Base-by-base conservation (phyloP, 2,888 invertebrate species). In the Pachymerium ferrugineum region DNA sequence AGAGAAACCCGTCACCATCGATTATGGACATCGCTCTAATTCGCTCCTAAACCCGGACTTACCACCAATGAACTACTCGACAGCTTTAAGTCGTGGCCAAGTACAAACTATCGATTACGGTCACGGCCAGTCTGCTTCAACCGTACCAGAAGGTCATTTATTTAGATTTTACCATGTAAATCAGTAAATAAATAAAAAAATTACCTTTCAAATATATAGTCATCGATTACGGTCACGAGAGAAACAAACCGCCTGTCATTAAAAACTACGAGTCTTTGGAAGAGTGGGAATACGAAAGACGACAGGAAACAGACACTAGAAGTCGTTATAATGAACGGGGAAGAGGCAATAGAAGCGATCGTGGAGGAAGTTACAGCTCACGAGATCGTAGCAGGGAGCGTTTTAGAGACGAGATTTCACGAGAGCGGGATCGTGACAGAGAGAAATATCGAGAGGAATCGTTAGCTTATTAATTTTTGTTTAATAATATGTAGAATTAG, bases 101-200 rank as follows among this genome's bases (percentile, higher is more conserved):
- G 33, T 70, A 1, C 22, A 70, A 19, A 70, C 70, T 3, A 70
- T 70, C 19, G 70, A 70, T 19, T 70, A 70, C 31, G 70, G 70
- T 1, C 70, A 70, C 19, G 70, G 70, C 14, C 70, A 70, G 19
- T n/a, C 70, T 8, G 47, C 47, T 1, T 29, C 28, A 1, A 70
- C n/a, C 70, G n/a, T 31, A 1, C 22, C 30, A 12, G 70, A 70
- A 70, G 69, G 69, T 69, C 22, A 69, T 38, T 38, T 38, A n/a
- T 38, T n/a, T n/a, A n/a, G n/a, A n/a, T n/a, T n/a, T n/a, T n/a
- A n/a, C n/a, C n/a, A n/a, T n/a, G n/a, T n/a, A n/a, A n/a, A n/a
- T n/a, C n/a, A n/a, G n/a, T 35, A 35, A 8, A 35, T 35, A 10
- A 35, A 35, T 35, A 12, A 10, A 35, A 35, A 35, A 10, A 12